phyloP scores from a whole-genome alignment of 2,888 invertebrate genomes.

The Kryphioiulus occultus region DNA sequence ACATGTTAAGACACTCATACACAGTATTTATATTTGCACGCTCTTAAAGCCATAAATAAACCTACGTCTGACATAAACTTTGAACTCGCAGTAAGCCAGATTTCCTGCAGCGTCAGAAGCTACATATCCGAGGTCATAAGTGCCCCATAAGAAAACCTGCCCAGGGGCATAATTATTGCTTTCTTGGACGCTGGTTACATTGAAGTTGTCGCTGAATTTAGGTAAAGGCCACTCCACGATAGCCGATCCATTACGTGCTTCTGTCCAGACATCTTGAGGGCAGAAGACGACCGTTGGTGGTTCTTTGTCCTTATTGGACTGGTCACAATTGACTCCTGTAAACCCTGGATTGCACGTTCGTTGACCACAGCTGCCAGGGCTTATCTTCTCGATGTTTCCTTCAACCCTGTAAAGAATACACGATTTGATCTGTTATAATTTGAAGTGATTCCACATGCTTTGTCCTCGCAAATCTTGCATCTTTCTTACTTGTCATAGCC shows the following conservation, averaged over 20 bases:
- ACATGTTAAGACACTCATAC: conserved; percentile 53
- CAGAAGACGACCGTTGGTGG: conserved; percentile 88
- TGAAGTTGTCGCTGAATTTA: conserved; percentile 87
- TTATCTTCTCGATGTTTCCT: conserved; percentile 89
- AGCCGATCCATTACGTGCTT: conserved; percentile 89
- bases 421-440: not conserved
- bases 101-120: conserved; percentile 92
- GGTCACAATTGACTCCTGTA: conserved; percentile 83
- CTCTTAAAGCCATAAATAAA: conserved; percentile 56
- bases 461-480: not conserved
- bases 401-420: conserved; percentile 64
- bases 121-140: conserved; percentile 78
- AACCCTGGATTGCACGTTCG: conserved; percentile 88
- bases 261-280: conserved; percentile 93
- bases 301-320: conserved; percentile 81
- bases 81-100: conserved; percentile 88
- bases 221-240: conserved; percentile 92
- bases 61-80: conserved; percentile 86
- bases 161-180: conserved; percentile 87
- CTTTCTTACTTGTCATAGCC: conserved; percentile 78
- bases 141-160: conserved; percentile 64
- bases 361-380: conserved; percentile 91
- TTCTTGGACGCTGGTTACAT: conserved; percentile 78
- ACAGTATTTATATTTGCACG: too few relatives aligned
- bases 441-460: not conserved